These are phyloP conservation scores for Junonia oenone DNA, from an alignment of 2,888 invertebrate species.

Conservation along the genomic window DNA sequence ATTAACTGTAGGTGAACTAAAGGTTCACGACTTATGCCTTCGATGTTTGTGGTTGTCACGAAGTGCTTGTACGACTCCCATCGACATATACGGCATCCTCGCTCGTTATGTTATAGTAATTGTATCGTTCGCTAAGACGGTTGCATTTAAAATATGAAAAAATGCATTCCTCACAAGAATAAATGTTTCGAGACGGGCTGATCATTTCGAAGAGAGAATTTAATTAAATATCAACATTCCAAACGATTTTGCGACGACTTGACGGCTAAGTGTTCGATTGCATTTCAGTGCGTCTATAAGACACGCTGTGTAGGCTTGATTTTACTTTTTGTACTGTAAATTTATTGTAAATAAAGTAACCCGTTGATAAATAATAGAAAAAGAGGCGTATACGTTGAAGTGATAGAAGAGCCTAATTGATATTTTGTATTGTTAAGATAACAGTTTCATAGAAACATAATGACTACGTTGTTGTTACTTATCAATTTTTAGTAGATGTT, in stretches of 20 bases:
- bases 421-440: constrained; percentile 65
- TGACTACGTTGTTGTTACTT: constrained; percentile 67
- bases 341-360: constrained; percentile 48
- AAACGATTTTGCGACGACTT: constrained; percentile 29
- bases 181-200: background rate
- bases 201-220: constrained; percentile 6
- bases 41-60: constrained; percentile 9
- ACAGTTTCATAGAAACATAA: constrained; percentile 77
- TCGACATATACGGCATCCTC: background rate
- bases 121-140: constrained; percentile 13
- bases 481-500: constrained; percentile 71
- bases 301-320: constrained; percentile 43
- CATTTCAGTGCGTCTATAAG: constrained; percentile 54
- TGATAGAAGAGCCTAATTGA: constrained; percentile 74
- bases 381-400: constrained; percentile 73
- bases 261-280: constrained; percentile 23
- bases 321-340: constrained; percentile 37
- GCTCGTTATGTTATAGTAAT: background rate
- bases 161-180: constrained; percentile 9
- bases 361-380: constrained; percentile 38
- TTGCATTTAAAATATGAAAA: constrained; percentile 14
- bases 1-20: constrained; percentile 9
- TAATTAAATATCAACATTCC: constrained; percentile 38
- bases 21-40: constrained; percentile 3
- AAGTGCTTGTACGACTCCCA: constrained; percentile 10